Evolutionary conservation across 1,140 invertebrate genomes (phyloP).

Genomic region (Neoseiulus cucumeris): DNA sequence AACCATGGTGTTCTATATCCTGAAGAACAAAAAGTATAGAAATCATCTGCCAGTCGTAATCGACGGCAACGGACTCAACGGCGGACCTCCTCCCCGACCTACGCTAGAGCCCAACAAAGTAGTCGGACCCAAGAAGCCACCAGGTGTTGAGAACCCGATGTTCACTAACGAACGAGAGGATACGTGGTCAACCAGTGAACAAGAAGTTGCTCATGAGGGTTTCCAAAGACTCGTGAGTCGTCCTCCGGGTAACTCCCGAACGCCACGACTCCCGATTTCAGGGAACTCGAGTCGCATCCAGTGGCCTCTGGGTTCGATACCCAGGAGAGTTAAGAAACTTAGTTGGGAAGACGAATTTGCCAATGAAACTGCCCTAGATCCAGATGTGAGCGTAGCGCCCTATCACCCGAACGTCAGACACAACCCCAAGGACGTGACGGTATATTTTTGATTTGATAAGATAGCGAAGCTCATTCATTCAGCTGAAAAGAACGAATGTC

Average conservation of each 20-base stretch:
- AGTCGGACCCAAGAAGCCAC: slow-evolving; percentile 6
- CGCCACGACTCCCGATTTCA: slow-evolving; percentile 1
- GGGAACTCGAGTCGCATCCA: slow-evolving; percentile 14
- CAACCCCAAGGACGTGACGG: slow-evolving; percentile 3
- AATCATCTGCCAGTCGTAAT: slow-evolving; percentile 1
- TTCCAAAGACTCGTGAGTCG: background rate
- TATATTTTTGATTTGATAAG: background rate
- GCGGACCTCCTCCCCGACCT: slow-evolving; percentile 11
- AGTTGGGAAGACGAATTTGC: slow-evolving; percentile 45
- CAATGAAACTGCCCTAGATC: slow-evolving; percentile 33
- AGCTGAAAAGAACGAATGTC: too few species aligned
- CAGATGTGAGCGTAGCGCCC: slow-evolving; percentile 34
- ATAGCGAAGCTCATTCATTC: too few species aligned
- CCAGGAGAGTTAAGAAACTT: slow-evolving; percentile 44
- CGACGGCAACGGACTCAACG: background rate
- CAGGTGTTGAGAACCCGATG: slow-evolving; percentile 8
- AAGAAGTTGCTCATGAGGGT: slow-evolving; percentile 2
- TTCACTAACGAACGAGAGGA: slow-evolving; percentile 4
- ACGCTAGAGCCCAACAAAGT: background rate
- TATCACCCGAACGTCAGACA: slow-evolving; percentile 9
- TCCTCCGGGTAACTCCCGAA: background rate
- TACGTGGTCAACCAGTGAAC: slow-evolving; percentile 6
- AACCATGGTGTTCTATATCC: slow-evolving; percentile 48
- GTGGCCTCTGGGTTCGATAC: slow-evolving; percentile 35
- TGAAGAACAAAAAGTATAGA: slow-evolving; percentile 41